phyloP scores from a whole-genome alignment of 2,113 vertebrate genomes.

The Petaurus breviceps region DNA sequence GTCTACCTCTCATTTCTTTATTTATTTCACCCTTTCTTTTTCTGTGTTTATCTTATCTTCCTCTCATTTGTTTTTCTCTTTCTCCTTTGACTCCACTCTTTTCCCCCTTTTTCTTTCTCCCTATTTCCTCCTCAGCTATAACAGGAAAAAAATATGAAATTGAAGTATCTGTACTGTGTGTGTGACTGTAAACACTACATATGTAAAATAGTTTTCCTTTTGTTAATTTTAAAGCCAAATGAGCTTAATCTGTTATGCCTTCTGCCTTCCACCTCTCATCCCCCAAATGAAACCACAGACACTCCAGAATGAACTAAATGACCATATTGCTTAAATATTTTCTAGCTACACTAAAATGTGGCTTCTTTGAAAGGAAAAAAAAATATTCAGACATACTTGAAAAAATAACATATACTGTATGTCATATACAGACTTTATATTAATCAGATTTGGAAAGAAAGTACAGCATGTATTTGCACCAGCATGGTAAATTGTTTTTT shows the following conservation, averaged over 20 bases:
- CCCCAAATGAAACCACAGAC: slow-evolving; percentile 8
- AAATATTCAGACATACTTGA: background rate
- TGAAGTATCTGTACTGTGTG: slow-evolving; percentile 23
- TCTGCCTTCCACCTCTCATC: slow-evolving; percentile 9
- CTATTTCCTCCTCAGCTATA: background rate
- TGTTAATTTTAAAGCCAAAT: slow-evolving; percentile 46
- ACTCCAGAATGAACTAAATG: background rate
- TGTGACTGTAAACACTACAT: background rate
- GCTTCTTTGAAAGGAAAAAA: background rate
- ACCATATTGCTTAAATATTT: background rate
- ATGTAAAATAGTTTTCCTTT: slow-evolving; percentile 34
- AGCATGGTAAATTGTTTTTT: background rate
- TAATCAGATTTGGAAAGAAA: background rate
- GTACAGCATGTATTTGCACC: background rate
- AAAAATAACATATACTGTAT: background rate
- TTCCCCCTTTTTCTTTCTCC: slow-evolving; percentile 20
- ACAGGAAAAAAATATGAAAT: background rate
- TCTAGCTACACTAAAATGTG: background rate
- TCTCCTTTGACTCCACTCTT: background rate
- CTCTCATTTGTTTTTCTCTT: background rate
- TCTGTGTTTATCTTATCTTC: background rate
- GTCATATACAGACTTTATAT: background rate
- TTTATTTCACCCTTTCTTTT: background rate
- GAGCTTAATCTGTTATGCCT: background rate
- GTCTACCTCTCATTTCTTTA: background rate